Evolutionary conservation across 1,140 invertebrate species (phyloP).

Genomic region (Asobara japonica): DNA sequence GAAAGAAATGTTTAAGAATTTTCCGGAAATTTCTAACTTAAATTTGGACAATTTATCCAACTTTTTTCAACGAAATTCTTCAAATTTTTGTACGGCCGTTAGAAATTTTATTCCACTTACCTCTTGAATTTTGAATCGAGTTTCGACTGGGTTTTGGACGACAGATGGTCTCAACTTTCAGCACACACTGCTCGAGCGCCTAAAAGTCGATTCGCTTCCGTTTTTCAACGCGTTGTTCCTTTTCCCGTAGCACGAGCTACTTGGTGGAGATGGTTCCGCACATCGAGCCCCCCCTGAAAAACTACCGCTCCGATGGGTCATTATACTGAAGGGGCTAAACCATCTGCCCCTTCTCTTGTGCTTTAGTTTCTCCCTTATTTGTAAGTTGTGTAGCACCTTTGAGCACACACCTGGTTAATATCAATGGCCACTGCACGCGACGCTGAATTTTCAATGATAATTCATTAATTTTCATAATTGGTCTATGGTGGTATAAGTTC

Average conservation of each 20-base stretch:
- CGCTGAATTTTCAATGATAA: not conserved
- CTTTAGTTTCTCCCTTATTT: not conserved
- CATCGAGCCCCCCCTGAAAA: not conserved
- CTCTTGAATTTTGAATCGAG: not conserved
- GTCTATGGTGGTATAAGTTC: no score
- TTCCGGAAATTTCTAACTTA: no score
- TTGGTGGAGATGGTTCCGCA: not conserved
- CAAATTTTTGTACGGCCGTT: no score
- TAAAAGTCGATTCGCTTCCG: slow-evolving; percentile 15
- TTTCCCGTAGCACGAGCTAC: not conserved
- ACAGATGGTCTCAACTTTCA: slow-evolving; percentile 11
- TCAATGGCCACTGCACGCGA: not conserved
- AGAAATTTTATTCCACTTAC: no score
- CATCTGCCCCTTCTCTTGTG: slow-evolving; percentile 10
- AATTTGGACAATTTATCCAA: no score
- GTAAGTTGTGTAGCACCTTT: not conserved
- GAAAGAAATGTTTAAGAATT: no score
- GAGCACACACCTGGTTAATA: slow-evolving; percentile 3
- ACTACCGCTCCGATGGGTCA: not conserved
- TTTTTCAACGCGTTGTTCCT: slow-evolving; percentile 8
- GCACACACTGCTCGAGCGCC: not conserved
- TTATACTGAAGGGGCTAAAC: slow-evolving; percentile 15
- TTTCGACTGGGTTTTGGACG: not conserved
- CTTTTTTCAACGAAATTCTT: no score
- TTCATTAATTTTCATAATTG: not conserved